phyloP scores from a whole-genome alignment of 2,797 vertebrate species.

The Eospalax fontanierii region DNA sequence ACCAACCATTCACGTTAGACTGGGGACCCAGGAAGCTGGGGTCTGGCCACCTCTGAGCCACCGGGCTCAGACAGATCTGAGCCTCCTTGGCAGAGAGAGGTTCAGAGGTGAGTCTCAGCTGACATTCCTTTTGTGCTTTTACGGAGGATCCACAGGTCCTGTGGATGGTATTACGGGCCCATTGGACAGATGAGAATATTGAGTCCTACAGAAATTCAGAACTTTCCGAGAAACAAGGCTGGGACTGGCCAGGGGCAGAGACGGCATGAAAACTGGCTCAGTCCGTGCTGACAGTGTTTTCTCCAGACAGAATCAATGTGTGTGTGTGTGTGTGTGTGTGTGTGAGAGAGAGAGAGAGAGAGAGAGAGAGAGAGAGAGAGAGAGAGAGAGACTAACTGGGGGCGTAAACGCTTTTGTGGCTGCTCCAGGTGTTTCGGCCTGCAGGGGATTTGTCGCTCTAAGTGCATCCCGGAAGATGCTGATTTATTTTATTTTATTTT shows the following conservation, averaged over 20 bases:
- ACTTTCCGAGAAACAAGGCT: neutral
- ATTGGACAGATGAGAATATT: constrained; percentile 19
- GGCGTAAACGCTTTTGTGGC: too few species aligned
- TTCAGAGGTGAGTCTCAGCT: neutral
- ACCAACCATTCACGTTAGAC: neutral
- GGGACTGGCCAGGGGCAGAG: neutral
- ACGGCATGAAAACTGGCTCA: neutral
- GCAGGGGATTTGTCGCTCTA: neutral
- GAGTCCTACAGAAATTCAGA: neutral
- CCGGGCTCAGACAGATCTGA: neutral
- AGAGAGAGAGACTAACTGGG: neutral
- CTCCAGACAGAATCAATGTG: neutral
- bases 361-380: neutral
- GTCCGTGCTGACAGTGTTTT: neutral
- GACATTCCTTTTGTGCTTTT: neutral
- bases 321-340: neutral
- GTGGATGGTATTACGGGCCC: neutral
- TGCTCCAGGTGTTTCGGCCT: neutral
- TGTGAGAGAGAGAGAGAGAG: too few species aligned
- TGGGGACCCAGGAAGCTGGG: neutral
- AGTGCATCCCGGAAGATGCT: neutral
- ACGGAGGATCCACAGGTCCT: too few species aligned
- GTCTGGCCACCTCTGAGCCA: neutral
- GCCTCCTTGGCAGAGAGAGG: neutral
- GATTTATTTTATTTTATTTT: too few species aligned